Evolutionary conservation across 2,888 invertebrate genomes (phyloP), one percentile per base, ranked within the genome.

Genomic region (Zeuzera pyrina): DNA sequence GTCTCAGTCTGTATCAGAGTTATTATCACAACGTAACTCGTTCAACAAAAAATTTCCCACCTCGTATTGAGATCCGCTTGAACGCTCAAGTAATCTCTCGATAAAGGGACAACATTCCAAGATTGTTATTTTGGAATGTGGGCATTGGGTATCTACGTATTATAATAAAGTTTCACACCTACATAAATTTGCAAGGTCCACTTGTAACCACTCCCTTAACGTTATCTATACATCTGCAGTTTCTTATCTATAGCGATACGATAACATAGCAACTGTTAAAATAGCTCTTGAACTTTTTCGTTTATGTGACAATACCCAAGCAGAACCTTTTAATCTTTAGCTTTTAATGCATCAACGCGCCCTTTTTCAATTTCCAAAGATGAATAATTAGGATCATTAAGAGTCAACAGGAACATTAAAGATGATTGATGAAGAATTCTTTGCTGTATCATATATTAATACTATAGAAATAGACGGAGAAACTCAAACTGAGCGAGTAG

Each of bases 71-170:
- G 41, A 54, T 51, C 45, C 49, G 49, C 48, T 40, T 47, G 41
- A 53, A 43, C 40, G 25, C 25, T 25, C 25, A 25, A 25, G 39
- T 38, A 42, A 45, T 42, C 38, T 42, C 29, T 12, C 14, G 24
- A 15, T 30, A 45, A 56, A 56, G 53, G 50, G 51, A 46, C 51
- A 37, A 45, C 52, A 50, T 52, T 48, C 52, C 47, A 37, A 29
- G 15, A 26, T 30, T 30, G 33, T 19, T 24, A 19, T n/a, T n/a
- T n/a, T 13, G 10, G 30, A 21, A 30, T 30, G 19, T 36, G n/a
- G n/a, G n/a, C n/a, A n/a, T n/a, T n/a, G n/a, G n/a, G n/a, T n/a
- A n/a, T 21, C 10, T 24, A 14, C 25, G 27, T 22, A n/a, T n/a
- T n/a, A 34, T 34, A 40, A 35, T 37, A 31, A 30, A 47, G 46